Evolutionary conservation across 2,888 invertebrate genomes (phyloP).

Genomic region (Microctonus aethiopoides): DNA sequence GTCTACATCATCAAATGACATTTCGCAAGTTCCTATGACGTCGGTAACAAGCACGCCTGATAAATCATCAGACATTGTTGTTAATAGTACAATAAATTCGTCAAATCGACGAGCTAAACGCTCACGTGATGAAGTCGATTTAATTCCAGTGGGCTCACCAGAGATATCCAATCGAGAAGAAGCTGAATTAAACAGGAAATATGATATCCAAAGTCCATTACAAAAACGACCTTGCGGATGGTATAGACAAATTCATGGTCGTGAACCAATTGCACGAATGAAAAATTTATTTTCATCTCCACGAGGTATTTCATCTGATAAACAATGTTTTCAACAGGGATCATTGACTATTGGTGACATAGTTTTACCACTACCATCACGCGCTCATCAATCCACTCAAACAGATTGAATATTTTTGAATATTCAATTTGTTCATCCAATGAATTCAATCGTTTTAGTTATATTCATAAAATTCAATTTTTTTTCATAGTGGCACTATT

Average conservation of each 20-base stretch:
- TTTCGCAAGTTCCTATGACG: constrained; percentile 4
- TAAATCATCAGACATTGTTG: constrained; percentile 22
- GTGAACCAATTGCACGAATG: constrained; percentile 60
- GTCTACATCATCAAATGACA: constrained; percentile 4
- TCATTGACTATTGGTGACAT: constrained; percentile 56
- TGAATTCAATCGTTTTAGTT: background rate
- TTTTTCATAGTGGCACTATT: background rate
- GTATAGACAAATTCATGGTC: constrained; percentile 53
- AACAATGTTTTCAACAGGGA: constrained; percentile 60
- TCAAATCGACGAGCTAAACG: constrained; percentile 48
- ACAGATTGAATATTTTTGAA: constrained; percentile 44
- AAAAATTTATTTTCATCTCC: constrained; percentile 44
- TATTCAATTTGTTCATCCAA: too few relatives aligned
- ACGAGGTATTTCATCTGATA: constrained; percentile 53
- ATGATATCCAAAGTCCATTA: constrained; percentile 49
- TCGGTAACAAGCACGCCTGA: background rate
- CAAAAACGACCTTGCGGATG: constrained; percentile 58
- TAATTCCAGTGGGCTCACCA: background rate
- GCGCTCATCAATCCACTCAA: constrained; percentile 57
- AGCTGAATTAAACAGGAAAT: background rate
- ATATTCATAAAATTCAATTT: background rate
- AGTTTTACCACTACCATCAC: constrained; percentile 55
- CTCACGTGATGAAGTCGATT: constrained; percentile 46
- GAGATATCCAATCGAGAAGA: background rate
- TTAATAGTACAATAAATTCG: constrained; percentile 32